Conservation (phyloP, 2,797 vertebrate genomes). For the Huso huso region DNA sequence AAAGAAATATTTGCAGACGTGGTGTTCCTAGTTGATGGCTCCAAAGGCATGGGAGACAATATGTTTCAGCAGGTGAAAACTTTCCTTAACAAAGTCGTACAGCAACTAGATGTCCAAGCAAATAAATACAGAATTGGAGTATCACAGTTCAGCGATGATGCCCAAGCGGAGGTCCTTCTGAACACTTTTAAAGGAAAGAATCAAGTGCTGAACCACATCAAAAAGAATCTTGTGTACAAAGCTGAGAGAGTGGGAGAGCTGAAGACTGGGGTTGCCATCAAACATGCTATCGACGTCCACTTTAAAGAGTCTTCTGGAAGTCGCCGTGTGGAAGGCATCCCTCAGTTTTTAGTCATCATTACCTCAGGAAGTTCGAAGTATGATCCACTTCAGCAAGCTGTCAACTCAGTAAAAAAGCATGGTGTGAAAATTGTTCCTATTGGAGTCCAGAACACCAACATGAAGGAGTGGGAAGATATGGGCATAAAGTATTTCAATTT, state of each 20-base stretch:
- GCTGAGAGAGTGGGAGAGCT: constrained; percentile 30
- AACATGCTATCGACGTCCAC: constrained; percentile 24
- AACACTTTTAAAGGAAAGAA: constrained; percentile 26
- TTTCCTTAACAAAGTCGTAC: background rate
- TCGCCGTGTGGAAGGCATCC: constrained; percentile 34
- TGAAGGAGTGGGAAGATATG: constrained; percentile 33
- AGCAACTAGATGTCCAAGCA: constrained; percentile 7
- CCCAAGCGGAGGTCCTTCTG: constrained; percentile 35
- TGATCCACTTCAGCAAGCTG: constrained; percentile 25
- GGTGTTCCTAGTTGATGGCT: constrained; percentile 36
- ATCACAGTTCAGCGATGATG: constrained; percentile 34
- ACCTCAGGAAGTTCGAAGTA: constrained; percentile 39
- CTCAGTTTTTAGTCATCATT: constrained; percentile 44
- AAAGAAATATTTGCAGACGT: constrained; percentile 25
- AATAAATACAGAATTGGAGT: constrained; percentile 35
- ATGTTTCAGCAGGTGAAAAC: constrained; percentile 3
- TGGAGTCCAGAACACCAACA: constrained; percentile 32
- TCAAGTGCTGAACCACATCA: constrained; percentile 41
- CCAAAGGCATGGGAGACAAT: constrained; percentile 19
- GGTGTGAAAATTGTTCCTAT: constrained; percentile 43
- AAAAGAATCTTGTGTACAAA: constrained; percentile 29
- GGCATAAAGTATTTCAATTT: constrained; percentile 29
- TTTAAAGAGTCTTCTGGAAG: constrained; percentile 22
- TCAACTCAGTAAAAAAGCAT: constrained; percentile 23
- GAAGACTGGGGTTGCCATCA: constrained; percentile 32